These are phyloP conservation scores for Ptilorrhoa leucosticta DNA, from an alignment of 2,113 vertebrate species.

Conservation along the genomic window DNA sequence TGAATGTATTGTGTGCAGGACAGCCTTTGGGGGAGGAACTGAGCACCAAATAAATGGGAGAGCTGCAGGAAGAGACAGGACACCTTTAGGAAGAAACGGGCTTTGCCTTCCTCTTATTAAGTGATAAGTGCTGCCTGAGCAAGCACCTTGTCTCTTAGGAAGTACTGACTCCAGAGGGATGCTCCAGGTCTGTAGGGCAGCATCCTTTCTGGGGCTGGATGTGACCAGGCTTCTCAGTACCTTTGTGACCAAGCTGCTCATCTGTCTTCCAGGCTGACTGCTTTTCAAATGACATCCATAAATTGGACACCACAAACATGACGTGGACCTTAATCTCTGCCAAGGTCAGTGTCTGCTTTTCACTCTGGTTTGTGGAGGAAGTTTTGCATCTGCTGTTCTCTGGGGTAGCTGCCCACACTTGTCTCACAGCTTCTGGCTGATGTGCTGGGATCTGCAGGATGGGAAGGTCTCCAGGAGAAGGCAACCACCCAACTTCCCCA, in stretches of 20 bases:
- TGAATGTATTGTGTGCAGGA: too few relatives aligned
- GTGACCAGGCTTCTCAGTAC: neutral
- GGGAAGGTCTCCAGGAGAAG: neutral
- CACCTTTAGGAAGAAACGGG: neutral
- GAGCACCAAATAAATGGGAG: neutral
- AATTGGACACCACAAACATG: constrained; percentile 91
- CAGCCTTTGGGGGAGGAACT: neutral
- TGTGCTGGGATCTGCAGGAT: neutral
- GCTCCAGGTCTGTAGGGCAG: neutral
- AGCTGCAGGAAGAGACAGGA: neutral
- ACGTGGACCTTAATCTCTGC: constrained; percentile 90
- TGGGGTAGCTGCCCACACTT: neutral
- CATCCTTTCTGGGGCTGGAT: neutral
- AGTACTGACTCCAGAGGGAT: neutral
- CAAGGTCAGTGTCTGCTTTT: constrained; percentile 77
- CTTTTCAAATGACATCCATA: constrained; percentile 99
- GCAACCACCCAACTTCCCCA: neutral
- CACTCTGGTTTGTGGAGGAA: neutral
- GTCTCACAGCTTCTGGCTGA: neutral
- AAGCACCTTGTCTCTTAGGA: neutral
- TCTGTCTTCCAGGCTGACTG: constrained; percentile 88
- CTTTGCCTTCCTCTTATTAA: neutral
- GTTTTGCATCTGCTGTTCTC: neutral
- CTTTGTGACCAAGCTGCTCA: neutral
- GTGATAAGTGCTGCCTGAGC: neutral